Evolutionary conservation across 2,113 vertebrate species (phyloP), one percentile per base, ranked within the genome.

Genomic region (Mus pahari): DNA sequence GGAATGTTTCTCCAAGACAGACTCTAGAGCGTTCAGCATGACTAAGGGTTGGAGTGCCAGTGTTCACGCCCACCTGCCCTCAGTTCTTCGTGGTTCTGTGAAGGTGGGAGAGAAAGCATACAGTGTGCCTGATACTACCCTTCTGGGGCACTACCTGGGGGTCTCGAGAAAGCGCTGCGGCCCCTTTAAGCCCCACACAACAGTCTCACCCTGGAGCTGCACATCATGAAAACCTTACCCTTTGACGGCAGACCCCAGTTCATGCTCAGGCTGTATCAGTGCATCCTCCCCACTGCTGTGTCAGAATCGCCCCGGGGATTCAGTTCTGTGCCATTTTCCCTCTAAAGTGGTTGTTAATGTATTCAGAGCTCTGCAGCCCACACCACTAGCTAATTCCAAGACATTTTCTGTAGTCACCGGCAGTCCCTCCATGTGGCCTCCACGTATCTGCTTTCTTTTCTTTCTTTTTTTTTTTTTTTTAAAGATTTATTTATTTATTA

Each of bases 131-230:
- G 10, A 11, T 20, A 71, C 28, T 48, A 13, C 53, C 31, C 71
- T 16, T 28, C 19, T 45, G 58, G 78, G 68, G 19, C 20, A 24
- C 17, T 17, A 22, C 36, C 39, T 48, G 50, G 16, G 24, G 42
- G 62, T 53, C 88, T 19, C 7, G 26, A 87, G 68, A 2, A 1
- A 28, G 9, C 3, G 4, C 53, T 84, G 42, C 71, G 48, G 13
- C 31, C 60, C 70, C 55, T 3, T 5, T 71, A 50, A 1, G 22
- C 24, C 33, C 71, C n/a, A 42, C 0, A 1, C 0, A 0, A 60
- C 2, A 14, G 50, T 9, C 39, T 39, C 12, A 20, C 26, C 39
- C 91, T 86, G 9, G 8, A 42, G 75, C 22, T 8, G 17, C 8
- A 62, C 53, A 84, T n/a, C 19, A 6, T 36, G 87, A 39, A 48